Evolutionary conservation across 1,140 invertebrate species (phyloP).

Genomic region (Diprion similis): DNA sequence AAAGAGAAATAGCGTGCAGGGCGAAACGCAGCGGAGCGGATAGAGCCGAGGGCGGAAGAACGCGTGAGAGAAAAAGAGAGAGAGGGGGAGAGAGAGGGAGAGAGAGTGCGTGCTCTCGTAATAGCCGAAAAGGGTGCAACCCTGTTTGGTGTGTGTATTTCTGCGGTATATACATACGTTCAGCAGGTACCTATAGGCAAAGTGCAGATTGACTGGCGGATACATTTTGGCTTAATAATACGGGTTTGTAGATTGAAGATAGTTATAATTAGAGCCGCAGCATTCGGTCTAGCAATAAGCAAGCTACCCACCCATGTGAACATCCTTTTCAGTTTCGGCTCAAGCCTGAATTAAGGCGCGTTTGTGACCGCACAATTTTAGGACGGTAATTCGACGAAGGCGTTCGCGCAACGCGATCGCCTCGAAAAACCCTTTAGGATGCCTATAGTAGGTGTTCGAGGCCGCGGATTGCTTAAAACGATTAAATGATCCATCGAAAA

Average conservation of each 20-base stretch:
- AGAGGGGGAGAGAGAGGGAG: no score
- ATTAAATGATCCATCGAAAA: no score
- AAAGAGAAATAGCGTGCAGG: no score
- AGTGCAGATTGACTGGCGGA: constrained; percentile 36
- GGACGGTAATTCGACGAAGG: constrained; percentile 35
- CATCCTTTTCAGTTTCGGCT: constrained; percentile 49
- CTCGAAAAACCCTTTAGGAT: no score
- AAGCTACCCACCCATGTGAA: constrained; percentile 59
- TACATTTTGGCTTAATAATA: constrained; percentile 56
- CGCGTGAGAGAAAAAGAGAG: no score
- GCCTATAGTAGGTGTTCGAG: no score
- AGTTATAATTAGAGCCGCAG: constrained; percentile 57
- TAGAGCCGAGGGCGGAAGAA: no score
- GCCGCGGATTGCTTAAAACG: no score
- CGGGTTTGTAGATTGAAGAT: constrained; percentile 56
- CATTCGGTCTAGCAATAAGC: constrained; percentile 56
- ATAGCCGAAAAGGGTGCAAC: neutral
- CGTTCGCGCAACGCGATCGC: no score
- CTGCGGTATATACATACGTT: no score
- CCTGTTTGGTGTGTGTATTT: neutral
- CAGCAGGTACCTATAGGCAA: no score
- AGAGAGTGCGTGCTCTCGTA: neutral
- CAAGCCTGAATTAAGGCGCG: constrained; percentile 32
- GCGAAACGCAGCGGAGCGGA: no score
- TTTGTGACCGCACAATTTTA: constrained; percentile 48